Evolutionary conservation across 1,140 invertebrate species (phyloP).

Genomic region (Brachionus calyciflorus): DNA sequence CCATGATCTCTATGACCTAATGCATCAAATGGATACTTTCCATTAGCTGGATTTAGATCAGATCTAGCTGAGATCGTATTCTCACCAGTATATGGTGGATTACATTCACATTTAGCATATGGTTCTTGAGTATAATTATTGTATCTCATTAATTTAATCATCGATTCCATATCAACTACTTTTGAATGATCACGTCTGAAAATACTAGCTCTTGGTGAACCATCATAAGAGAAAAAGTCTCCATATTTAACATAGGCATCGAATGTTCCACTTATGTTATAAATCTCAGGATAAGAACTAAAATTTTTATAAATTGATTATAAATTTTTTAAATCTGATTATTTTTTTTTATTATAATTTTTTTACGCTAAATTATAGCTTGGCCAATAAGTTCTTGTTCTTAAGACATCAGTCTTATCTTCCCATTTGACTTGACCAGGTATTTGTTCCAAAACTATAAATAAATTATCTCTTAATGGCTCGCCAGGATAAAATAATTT

Average conservation of each 20-base stretch:
- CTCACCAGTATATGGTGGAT: conserved; percentile 70
- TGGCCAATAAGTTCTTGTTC: conserved; percentile 70
- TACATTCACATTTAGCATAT: conserved; percentile 69
- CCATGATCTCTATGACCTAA: conserved; percentile 69
- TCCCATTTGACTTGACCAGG: conserved; percentile 63
- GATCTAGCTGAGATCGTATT: conserved; percentile 71
- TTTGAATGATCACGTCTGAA: conserved; percentile 66
- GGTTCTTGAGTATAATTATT: conserved; percentile 73
- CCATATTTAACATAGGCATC: conserved; percentile 63
- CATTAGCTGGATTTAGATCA: conserved; percentile 70
- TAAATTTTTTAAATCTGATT: too few species aligned
- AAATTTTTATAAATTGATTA: conserved; percentile 2
- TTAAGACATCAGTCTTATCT: conserved; percentile 71
- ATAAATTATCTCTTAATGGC: conserved; percentile 63
- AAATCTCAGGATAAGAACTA: conserved; percentile 67
- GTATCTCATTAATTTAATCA: conserved; percentile 69
- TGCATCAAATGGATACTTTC: conserved; percentile 67
- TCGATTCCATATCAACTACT: conserved; percentile 63
- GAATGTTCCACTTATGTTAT: conserved; percentile 62
- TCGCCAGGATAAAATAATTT: conserved; percentile 65
- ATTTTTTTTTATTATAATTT: too few species aligned
- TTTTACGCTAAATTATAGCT: conserved; percentile 73
- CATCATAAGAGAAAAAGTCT: conserved; percentile 70
- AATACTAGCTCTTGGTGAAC: conserved; percentile 68
- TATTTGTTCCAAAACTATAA: conserved; percentile 80